These are phyloP conservation scores for Lepidocyrtinus sp. DNA, from an alignment of 2,888 invertebrate species.

Conservation along the genomic window DNA sequence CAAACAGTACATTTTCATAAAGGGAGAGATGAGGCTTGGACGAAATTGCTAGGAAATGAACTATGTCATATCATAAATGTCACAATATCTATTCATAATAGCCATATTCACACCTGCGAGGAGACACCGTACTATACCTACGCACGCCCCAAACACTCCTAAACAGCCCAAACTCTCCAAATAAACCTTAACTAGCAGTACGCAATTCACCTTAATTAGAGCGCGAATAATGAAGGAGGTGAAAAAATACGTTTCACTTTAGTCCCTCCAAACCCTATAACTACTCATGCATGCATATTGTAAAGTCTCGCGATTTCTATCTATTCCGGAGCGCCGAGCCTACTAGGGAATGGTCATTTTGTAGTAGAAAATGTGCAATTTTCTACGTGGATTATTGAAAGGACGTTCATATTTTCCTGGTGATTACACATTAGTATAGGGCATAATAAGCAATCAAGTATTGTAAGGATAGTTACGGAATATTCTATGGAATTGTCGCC, in stretches of 20 bases:
- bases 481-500: too few species aligned
- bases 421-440: slow-evolving; percentile 10
- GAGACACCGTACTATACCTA: background rate
- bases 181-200: too few species aligned
- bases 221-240: slow-evolving; percentile 14
- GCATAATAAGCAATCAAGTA: slow-evolving; percentile 13
- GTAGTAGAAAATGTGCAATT: background rate
- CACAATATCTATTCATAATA: slow-evolving; percentile 19
- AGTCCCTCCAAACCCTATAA: too few species aligned
- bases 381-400: background rate
- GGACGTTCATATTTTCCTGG: background rate
- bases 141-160: background rate
- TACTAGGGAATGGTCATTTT: slow-evolving; percentile 8
- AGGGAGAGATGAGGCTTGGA: background rate
- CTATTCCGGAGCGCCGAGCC: too few species aligned
- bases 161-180: too few species aligned
- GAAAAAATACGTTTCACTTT: too few species aligned
- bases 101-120: slow-evolving; percentile 7
- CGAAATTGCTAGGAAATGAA: slow-evolving; percentile 2
- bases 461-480: too few species aligned
- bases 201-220: slow-evolving; percentile 9
- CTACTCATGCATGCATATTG: background rate
- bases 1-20: background rate
- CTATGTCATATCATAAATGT: slow-evolving; percentile 27
- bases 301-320: background rate